These are phyloP conservation scores for Agriopis leucophaearia DNA, from an alignment of 2,888 invertebrate species.

Conservation along the genomic window DNA sequence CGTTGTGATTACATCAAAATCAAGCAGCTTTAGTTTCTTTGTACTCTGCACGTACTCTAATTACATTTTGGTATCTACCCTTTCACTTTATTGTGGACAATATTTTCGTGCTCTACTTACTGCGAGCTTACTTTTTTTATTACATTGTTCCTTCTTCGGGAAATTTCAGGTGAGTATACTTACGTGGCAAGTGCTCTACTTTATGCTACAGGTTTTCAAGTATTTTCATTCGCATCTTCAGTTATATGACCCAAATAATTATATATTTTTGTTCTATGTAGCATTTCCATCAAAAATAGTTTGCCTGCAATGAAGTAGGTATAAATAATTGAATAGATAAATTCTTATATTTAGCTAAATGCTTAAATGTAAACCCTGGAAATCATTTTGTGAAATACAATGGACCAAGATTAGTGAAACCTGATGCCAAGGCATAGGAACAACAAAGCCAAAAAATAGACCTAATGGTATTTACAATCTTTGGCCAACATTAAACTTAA, in stretches of 20 bases:
- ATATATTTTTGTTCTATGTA: conserved; percentile 7
- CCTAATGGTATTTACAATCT: too few species aligned
- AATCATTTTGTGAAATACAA: too few species aligned
- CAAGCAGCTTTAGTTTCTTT: conserved; percentile 38
- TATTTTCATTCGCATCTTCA: background rate
- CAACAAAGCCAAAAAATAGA: too few species aligned
- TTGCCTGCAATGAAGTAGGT: background rate
- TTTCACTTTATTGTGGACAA: conserved; percentile 84
- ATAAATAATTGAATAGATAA: too few species aligned
- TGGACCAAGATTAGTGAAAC: too few species aligned
- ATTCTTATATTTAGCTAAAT: too few species aligned
- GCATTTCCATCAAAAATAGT: background rate
- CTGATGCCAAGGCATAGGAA: too few species aligned
- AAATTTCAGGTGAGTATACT: conserved; percentile 31
- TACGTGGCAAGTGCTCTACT: conserved; percentile 35
- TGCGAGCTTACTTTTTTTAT: conserved; percentile 59
- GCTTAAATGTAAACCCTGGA: too few species aligned
- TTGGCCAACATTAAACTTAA: too few species aligned
- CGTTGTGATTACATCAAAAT: conserved; percentile 17
- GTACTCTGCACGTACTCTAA: conserved; percentile 52
- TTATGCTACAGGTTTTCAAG: background rate
- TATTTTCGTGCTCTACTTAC: conserved; percentile 84
- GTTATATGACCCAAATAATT: conserved; percentile 23
- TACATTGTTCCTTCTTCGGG: conserved; percentile 49
- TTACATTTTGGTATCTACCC: conserved; percentile 76